These are phyloP conservation scores for Tenualosa ilisha DNA, from an alignment of 2,797 vertebrate genomes.

Conservation along the genomic window DNA sequence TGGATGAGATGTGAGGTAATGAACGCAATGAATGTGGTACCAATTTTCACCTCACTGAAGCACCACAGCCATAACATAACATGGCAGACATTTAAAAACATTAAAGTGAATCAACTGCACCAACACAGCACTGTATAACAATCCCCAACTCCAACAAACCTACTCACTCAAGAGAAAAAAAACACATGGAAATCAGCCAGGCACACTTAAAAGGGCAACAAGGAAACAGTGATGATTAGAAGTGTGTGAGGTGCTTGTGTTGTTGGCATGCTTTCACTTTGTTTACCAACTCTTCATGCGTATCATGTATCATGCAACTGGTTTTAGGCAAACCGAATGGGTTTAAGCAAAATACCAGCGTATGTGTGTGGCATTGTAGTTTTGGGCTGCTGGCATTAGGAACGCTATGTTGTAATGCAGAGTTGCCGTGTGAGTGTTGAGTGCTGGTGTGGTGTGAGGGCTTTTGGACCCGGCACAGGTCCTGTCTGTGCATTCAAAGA, in stretches of 20 bases:
- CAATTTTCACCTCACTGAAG: neutral
- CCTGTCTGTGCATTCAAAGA: neutral
- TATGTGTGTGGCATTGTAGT: neutral
- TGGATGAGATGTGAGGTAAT: slow-evolving; percentile 9
- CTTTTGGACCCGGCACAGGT: neutral
- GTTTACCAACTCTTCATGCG: neutral
- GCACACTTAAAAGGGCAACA: neutral
- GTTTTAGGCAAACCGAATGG: neutral
- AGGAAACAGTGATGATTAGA: neutral
- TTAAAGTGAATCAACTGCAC: neutral
- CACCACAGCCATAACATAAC: neutral
- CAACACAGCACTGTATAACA: neutral
- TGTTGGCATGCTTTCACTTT: neutral
- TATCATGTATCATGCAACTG: neutral
- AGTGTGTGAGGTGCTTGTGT: neutral
- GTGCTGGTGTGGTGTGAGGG: neutral
- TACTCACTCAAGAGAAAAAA: too few species aligned
- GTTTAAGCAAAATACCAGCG: neutral
- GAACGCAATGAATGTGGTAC: neutral
- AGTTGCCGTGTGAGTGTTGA: neutral
- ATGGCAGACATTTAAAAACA: neutral
- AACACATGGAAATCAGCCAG: too few species aligned
- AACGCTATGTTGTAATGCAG: neutral
- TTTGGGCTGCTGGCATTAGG: neutral
- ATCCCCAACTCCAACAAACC: neutral